Evolutionary conservation across 2,113 vertebrate genomes (phyloP).

Genomic region (Nycticryphes semicollaris): DNA sequence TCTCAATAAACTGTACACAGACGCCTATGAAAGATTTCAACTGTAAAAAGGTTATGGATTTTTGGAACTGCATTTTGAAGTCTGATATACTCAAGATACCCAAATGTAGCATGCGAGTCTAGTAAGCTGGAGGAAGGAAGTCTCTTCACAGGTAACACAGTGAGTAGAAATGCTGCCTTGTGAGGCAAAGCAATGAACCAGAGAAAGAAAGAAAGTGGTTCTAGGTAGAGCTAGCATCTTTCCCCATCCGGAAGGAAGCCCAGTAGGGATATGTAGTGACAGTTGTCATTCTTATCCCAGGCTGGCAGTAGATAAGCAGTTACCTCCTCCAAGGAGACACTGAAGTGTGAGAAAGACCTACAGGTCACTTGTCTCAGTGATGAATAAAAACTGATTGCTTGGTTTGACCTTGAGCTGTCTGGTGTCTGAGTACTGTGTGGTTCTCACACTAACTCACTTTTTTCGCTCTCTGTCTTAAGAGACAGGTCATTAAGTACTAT

Average conservation of each 20-base stretch:
- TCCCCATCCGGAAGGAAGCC: not conserved
- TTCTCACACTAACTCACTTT: not conserved
- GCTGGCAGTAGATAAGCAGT: not conserved
- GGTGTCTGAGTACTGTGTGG: not conserved
- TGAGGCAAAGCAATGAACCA: not conserved
- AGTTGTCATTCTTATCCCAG: not conserved
- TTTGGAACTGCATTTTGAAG: constrained; percentile 11
- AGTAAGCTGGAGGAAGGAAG: not conserved
- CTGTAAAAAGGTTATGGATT: constrained; percentile 6
- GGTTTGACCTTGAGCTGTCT: not conserved
- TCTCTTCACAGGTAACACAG: not conserved
- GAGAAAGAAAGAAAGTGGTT: not conserved
- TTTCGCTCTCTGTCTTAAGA: not conserved
- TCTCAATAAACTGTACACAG: constrained; percentile 20
- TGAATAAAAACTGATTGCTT: not conserved
- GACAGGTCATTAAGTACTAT: not conserved
- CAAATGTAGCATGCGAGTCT: not conserved
- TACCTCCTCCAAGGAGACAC: not conserved
- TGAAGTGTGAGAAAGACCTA: not conserved
- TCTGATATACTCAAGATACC: not conserved
- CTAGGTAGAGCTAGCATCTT: not conserved
- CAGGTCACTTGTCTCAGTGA: not conserved
- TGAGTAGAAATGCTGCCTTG: not conserved
- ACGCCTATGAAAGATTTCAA: not conserved
- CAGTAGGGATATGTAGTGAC: not conserved